Evolutionary conservation across 2,797 vertebrate genomes (phyloP).

Genomic region (Leuciscus waleckii): DNA sequence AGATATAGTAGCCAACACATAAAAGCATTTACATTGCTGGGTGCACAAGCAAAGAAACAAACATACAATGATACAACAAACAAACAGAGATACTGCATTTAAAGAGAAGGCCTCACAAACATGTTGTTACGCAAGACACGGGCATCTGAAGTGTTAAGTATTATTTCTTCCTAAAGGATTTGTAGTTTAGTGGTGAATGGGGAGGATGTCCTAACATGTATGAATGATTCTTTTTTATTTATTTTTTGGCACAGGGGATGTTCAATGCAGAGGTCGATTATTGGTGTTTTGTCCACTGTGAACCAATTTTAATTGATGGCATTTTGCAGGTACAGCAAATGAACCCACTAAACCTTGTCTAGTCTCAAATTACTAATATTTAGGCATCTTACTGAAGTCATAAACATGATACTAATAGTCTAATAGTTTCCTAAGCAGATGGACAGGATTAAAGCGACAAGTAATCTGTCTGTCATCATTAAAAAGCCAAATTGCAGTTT

Average conservation of each 20-base stretch:
- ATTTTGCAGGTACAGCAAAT: background rate
- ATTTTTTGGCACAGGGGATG: constrained; percentile 16
- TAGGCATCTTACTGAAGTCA: background rate
- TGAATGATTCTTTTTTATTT: too few relatives aligned
- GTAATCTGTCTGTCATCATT: background rate
- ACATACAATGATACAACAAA: constrained; percentile 67
- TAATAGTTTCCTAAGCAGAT: background rate
- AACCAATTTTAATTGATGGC: background rate
- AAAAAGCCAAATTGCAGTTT: background rate
- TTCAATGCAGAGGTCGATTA: constrained; percentile 8
- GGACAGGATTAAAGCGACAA: background rate
- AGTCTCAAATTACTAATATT: background rate
- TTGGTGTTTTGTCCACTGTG: background rate
- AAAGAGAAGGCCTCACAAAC: constrained; percentile 58
- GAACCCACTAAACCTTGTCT: background rate
- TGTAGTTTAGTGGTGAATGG: constrained; percentile 24
- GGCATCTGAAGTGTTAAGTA: constrained; percentile 47
- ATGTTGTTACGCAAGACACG: constrained; percentile 13
- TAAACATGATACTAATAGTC: background rate
- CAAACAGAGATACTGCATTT: constrained; percentile 75
- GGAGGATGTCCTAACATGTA: background rate
- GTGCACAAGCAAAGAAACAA: constrained; percentile 64
- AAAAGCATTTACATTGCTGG: constrained; percentile 64
- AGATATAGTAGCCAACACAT: constrained; percentile 55
- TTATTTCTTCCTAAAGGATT: constrained; percentile 36